These are phyloP conservation scores for Ceratitis capitata DNA, from an alignment of 1,140 invertebrate genomes.

Conservation along the genomic window DNA sequence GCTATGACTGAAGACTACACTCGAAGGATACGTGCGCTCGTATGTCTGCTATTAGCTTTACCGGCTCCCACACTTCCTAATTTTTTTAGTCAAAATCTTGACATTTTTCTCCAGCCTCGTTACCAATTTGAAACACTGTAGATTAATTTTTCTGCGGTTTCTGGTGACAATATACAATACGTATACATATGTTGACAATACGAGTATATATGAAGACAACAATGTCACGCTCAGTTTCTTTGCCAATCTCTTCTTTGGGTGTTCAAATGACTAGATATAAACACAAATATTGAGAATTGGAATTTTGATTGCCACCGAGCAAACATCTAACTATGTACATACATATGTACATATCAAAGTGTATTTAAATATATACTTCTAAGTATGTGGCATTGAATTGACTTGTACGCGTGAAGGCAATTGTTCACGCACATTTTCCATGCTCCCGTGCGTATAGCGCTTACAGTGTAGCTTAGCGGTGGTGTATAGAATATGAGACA, in stretches of 20 bases:
- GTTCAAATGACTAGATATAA: not conserved
- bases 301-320: constrained; percentile 23
- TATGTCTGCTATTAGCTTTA: no score
- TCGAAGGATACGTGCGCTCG: no score
- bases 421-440: not conserved
- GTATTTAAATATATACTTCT: no score
- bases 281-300: constrained; percentile 39
- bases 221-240: not conserved
- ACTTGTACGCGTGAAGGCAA: not conserved
- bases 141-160: not conserved
- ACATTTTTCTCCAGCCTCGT: not conserved
- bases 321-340: not conserved
- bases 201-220: no score
- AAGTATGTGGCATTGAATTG: not conserved
- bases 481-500: not conserved
- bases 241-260: not conserved
- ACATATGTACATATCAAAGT: not conserved
- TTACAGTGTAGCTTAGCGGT: not conserved
- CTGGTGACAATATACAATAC: not conserved
- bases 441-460: not conserved
- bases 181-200: no score
- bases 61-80: no score
- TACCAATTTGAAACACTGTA: not conserved
- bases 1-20: no score
- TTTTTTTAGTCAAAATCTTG: no score